Percentiles rank a stretch among this genome's conserved stretches.
These are phyloP conservation scores for Oophaga sylvatica DNA, from an alignment of 2,797 vertebrate genomes.

Conservation along the genomic window DNA sequence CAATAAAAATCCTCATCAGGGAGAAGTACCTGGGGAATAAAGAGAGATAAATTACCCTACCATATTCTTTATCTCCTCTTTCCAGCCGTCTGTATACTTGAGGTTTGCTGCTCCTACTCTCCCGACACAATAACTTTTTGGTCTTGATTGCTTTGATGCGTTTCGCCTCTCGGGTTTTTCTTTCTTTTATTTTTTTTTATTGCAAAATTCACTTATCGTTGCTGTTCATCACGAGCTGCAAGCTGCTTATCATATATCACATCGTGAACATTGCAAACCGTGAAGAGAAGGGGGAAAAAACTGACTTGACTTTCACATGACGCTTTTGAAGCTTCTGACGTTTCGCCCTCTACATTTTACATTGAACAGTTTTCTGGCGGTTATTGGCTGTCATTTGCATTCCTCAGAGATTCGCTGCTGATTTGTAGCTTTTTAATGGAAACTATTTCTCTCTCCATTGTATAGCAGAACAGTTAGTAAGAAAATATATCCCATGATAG, in stretches of 20 bases:
- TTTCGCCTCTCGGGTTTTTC: constrained; percentile 34
- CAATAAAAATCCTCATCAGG: constrained; percentile 59
- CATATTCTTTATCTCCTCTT: constrained; percentile 61
- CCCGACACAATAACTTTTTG: constrained; percentile 51
- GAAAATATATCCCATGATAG: not conserved
- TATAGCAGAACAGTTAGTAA: not conserved
- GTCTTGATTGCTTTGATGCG: constrained; percentile 54
- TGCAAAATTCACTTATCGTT: constrained; percentile 47
- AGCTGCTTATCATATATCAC: constrained; percentile 50
- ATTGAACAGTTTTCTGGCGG: constrained; percentile 1
- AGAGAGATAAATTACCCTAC: constrained; percentile 58
- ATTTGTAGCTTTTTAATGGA: not conserved
- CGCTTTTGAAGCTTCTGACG: constrained; percentile 4
- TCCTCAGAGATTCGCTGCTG: not conserved
- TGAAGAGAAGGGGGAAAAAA: not conserved
- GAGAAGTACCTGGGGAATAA: constrained; percentile 52
- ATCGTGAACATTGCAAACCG: constrained; percentile 25
- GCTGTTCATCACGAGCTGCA: constrained; percentile 39
- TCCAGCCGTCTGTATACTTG: constrained; percentile 54
- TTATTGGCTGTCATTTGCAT: constrained; percentile 11
- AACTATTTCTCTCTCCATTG: not conserved
- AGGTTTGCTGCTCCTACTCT: constrained; percentile 54
- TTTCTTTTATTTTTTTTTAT: constrained; percentile 22
- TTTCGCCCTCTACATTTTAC: not conserved
- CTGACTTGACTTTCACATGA: constrained; percentile 23